These are phyloP conservation scores for human DNA, from an alignment of 2,113 vertebrate genomes.

Conservation along the genomic window DNA sequence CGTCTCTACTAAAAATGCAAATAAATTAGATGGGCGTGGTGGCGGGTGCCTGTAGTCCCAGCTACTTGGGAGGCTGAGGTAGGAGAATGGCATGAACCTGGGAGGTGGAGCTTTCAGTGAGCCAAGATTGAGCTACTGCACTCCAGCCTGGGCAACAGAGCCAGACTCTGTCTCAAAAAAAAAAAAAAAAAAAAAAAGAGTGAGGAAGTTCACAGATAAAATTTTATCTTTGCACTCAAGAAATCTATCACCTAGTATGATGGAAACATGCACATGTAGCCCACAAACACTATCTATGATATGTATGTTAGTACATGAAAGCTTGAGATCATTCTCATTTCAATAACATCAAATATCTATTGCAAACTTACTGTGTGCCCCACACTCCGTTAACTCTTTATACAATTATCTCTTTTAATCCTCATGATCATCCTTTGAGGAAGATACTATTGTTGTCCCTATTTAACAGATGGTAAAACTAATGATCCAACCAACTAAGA, in stretches of 20 bases:
- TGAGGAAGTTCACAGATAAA: background rate
- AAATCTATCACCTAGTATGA: background rate
- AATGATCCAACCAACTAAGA: background rate
- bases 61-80: too few relatives aligned
- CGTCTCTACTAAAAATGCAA: too few relatives aligned
- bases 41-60: too few relatives aligned
- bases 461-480: background rate
- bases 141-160: too few relatives aligned
- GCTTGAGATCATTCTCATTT: background rate
- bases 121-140: rapidly evolving
- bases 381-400: background rate
- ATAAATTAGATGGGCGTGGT: too few relatives aligned
- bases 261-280: background rate
- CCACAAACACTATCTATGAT: background rate
- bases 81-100: too few relatives aligned
- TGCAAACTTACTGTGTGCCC: background rate
- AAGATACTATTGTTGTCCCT: background rate
- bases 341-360: background rate
- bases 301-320: background rate
- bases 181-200: background rate
- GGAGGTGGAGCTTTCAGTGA: too few relatives aligned
- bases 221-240: background rate
- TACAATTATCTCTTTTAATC: background rate
- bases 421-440: background rate
- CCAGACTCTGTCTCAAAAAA: too few relatives aligned